Evolutionary conservation across 2,888 invertebrate genomes (phyloP).

Genomic region (Lampropteryx suffumata): DNA sequence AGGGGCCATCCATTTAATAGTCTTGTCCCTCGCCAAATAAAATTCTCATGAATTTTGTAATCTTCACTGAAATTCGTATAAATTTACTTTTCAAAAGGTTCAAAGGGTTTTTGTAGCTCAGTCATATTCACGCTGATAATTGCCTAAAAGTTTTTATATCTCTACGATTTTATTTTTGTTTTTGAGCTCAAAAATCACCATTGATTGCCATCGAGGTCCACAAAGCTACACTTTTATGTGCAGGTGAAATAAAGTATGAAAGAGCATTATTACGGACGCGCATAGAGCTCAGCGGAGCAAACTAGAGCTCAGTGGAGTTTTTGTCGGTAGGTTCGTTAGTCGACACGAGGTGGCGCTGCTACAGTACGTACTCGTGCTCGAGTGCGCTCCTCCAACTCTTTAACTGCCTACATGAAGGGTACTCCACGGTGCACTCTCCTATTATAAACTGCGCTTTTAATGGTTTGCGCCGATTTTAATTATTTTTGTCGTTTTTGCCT

Average conservation of each 20-base stretch:
- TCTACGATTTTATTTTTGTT: neutral
- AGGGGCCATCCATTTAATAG: slow-evolving; percentile 18
- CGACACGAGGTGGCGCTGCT: slow-evolving; percentile 73
- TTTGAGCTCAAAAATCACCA: slow-evolving; percentile 6
- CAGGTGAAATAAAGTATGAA: slow-evolving; percentile 47
- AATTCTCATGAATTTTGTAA: slow-evolving; percentile 17
- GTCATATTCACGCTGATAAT: slow-evolving; percentile 10
- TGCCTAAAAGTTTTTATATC: slow-evolving; percentile 7
- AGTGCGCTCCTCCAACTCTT: slow-evolving; percentile 80
- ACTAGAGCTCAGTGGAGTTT: slow-evolving; percentile 56
- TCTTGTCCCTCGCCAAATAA: slow-evolving; percentile 20
- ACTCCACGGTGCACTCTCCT: slow-evolving; percentile 76
- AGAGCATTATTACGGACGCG: slow-evolving; percentile 40
- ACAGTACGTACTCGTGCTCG: slow-evolving; percentile 74
- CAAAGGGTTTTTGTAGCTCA: too few species aligned
- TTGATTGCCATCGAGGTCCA: slow-evolving; percentile 33
- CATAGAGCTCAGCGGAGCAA: slow-evolving; percentile 41
- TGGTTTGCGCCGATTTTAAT: slow-evolving; percentile 79
- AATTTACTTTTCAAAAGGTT: slow-evolving; percentile 22
- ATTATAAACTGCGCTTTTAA: slow-evolving; percentile 82
- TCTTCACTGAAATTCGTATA: slow-evolving; percentile 13
- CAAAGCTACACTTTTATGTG: slow-evolving; percentile 48
- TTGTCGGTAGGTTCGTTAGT: slow-evolving; percentile 79
- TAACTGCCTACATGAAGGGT: slow-evolving; percentile 82
- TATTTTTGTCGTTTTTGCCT: slow-evolving; percentile 67